Percentiles rank a stretch among this genome's conserved stretches.
phyloP scores from a whole-genome alignment of 2,797 vertebrate genomes.

The Natrix natrix region DNA sequence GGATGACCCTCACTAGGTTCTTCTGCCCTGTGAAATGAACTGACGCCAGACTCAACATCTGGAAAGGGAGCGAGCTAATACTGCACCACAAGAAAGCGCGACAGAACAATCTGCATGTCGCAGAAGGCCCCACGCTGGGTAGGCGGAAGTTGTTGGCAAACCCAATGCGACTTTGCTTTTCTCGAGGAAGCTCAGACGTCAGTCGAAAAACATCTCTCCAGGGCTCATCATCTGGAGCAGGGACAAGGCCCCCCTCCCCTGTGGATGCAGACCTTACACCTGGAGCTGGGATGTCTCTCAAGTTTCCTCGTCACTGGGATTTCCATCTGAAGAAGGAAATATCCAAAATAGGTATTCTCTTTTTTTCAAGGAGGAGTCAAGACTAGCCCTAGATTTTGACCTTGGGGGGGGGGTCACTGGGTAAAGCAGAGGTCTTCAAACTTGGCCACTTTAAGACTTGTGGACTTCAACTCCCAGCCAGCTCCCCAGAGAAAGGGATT shows the following conservation, averaged over 20 bases:
- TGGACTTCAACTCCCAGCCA: too few species aligned
- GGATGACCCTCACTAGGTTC: neutral
- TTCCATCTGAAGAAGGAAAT: slow-evolving; percentile 87
- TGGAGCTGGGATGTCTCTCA: slow-evolving; percentile 85
- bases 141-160: slow-evolving; percentile 59
- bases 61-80: neutral
- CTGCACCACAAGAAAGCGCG: neutral
- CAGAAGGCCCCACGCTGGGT: neutral
- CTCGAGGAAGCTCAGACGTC: neutral
- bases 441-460: too few species aligned
- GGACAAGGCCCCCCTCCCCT: accelerated
- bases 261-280: neutral
- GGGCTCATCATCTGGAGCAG: neutral
- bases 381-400: neutral
- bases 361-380: neutral
- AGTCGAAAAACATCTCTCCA: too few species aligned
- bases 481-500: too few species aligned
- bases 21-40: accelerated
- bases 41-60: accelerated
- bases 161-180: neutral
- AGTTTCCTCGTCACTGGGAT: slow-evolving; percentile 92
- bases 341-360: slow-evolving; percentile 82
- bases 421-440: neutral
- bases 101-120: slow-evolving; percentile 33
- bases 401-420: neutral